Evolutionary conservation across 2,113 vertebrate species (phyloP), one percentile per base, ranked within the genome.

Genomic region (Pholis gunnellus): DNA sequence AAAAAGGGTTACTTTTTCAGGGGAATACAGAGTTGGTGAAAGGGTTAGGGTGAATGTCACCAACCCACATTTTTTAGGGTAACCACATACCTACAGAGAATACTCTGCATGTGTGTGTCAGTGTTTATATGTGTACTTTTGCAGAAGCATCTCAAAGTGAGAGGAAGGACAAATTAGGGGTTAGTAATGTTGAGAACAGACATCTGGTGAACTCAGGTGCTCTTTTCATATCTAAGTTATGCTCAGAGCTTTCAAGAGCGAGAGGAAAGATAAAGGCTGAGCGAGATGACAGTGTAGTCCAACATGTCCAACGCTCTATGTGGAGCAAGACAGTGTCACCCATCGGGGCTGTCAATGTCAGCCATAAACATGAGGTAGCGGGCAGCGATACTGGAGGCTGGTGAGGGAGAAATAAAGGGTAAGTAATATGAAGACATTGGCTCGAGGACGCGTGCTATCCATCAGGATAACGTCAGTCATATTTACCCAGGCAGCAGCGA

Each of bases 401-500:
- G 60, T 13, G 42, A 72, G 60, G 68, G 61, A 68, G 75, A 83
- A 83, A 72, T 75, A 75, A 85, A 81, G 79, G 74, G 69, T 40
- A 82, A 78, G 84, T 82, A 75, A 76, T 75, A 71, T 75, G 72
- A 83, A 90, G 90, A 86, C 67, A 84, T 57, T 11, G 20, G 57
- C 77, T 86, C 48, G 82, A 78, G 83, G 83, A 50, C 6, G 14
- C 50, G 5, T 9, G 60, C 74, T 6, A 75, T 90, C 79, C 72
- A 75, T 89, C 88, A 88, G 75, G 36, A 78, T 91, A 90, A 90
- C 73, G 76, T 57, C 60, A 38, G 54, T 75, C 42, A 31, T 87
- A 72, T 59, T 63, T 52, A 66, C 63, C 65, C 64, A 36, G 27
- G 0, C 31, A 27, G 75, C 44, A 71, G 50, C 82, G 60, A 87